Conservation (phyloP, 2,113 vertebrate genomes). For the Cisticola juncidis region DNA sequence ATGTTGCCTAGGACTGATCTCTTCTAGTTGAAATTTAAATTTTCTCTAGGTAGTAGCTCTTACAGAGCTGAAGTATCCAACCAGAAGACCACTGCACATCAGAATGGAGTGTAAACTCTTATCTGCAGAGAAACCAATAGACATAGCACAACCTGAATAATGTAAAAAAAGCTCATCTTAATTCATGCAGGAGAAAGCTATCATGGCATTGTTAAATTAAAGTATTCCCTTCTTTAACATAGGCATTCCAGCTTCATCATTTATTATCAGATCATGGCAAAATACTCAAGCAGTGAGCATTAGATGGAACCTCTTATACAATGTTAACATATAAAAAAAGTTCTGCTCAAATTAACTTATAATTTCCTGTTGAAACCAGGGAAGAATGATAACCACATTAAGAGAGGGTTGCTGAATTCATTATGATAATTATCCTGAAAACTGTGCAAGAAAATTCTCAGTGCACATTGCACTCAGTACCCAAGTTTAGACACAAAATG, state of each 20-base stretch:
- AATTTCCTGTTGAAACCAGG: conserved; percentile 1
- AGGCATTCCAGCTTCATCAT: neutral
- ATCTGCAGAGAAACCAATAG: neutral
- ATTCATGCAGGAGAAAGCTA: neutral
- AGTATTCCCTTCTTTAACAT: neutral
- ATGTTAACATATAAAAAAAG: conserved; percentile 32
- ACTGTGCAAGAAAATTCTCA: neutral
- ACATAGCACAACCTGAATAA: neutral
- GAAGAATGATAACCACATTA: conserved; percentile 30
- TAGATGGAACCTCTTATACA: neutral
- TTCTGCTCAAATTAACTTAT: neutral
- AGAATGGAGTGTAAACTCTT: neutral
- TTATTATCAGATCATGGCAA: neutral
- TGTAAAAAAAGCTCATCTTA: neutral
- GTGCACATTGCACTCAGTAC: neutral
- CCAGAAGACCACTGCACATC: neutral
- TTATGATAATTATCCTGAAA: neutral
- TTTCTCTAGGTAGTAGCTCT: neutral
- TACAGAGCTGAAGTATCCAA: neutral
- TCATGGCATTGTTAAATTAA: neutral
- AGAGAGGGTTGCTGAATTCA: conserved; percentile 5
- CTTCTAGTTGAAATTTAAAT: neutral
- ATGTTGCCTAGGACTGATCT: neutral
- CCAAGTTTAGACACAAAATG: neutral
- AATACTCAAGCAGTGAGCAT: neutral